Base-by-base conservation (phyloP, 2,888 invertebrate species). In the Limenitis arthemis region DNA sequence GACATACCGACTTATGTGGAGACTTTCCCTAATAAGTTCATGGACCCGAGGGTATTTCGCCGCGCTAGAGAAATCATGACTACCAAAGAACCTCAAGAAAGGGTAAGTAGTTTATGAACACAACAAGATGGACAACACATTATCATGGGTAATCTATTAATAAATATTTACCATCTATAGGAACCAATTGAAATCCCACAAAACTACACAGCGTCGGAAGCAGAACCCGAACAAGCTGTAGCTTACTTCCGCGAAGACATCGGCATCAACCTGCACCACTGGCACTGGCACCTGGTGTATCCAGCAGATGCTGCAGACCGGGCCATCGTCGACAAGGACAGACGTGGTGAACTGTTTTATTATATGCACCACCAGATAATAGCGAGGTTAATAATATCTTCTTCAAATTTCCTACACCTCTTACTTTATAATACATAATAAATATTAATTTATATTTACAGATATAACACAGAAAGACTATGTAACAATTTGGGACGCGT, bases 251-350 rank as follows among this genome's bases (percentile, higher is more conserved):
- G 95, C 38, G 95, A 95, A 72, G 95, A 95, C 74, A 85, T 94
- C 55, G 94, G 94, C 59, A 87, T 95, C 63, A 95, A 95, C 79
- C 90, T 94, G 47, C 95, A 95, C 73, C 95, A 96, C 72, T 96
- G 95, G 95, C 95, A 95, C 71, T 95, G 95, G 95, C 95, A 96
- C 75, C 87, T 95, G 61, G 94, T 95, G 3, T 95, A 95, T 73
- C 95, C 95, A 0, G 91, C 91, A 73, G 91, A 91, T 61, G 89
- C 91, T 0, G 77, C 88, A 0, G 81, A 88, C 60, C 75, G 81
- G n/a, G 64, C 70, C 54, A 89, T 91, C 58, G 91, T 91, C 43
- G 73, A 84, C 65, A 93, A 93, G 74, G 92, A 94, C 77, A 82
- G 94, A 6, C 87, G 93, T 5, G 94, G 94, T 1, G 94, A 94